A percentile compares a stretch with the other conserved stretches of the same genome.
These are phyloP conservation scores for Chondrosia reniformis DNA, from an alignment of 37 sponge, comb jelly and placozoan species.

Conservation along the genomic window DNA sequence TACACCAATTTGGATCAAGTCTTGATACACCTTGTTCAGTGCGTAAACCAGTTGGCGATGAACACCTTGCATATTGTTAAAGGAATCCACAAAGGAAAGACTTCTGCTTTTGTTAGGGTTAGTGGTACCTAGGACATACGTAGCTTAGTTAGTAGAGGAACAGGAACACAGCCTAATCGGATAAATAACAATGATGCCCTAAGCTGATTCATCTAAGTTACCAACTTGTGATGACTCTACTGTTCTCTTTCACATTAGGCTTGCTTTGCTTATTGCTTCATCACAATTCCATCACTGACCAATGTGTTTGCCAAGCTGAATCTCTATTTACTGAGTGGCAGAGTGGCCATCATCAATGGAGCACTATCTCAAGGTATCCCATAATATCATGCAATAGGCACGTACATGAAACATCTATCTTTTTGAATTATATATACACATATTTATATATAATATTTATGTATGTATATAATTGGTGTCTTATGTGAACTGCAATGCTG, in stretches of 20 bases:
- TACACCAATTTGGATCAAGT: conserved; percentile 89
- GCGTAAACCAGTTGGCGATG: conserved; percentile 83
- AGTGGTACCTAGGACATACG: too few relatives aligned
- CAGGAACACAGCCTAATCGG: too few relatives aligned
- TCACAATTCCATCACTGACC: conserved; percentile 90
- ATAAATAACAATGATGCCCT: too few relatives aligned
- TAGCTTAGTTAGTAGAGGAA: too few relatives aligned
- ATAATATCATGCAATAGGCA: too few relatives aligned
- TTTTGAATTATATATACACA: too few relatives aligned
- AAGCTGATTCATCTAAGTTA: too few relatives aligned
- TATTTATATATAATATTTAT: neutral
- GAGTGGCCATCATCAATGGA: conserved; percentile 90
- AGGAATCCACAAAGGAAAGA: conserved; percentile 87
- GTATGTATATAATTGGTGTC: neutral
- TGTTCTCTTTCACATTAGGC: conserved; percentile 36
- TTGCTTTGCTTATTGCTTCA: conserved; percentile 93
- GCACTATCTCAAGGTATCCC: conserved; percentile 88
- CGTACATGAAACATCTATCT: too few relatives aligned
- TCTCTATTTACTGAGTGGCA: conserved; percentile 84
- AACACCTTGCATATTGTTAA: conserved; percentile 63
- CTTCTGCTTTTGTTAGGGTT: conserved; percentile 88
- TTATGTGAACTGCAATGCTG: neutral
- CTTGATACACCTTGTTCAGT: conserved; percentile 85
- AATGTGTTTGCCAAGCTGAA: conserved; percentile 66
- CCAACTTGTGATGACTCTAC: neutral